Evolutionary conservation across 2,113 vertebrate genomes (phyloP).

Genomic region (Lophotis ruficrista): DNA sequence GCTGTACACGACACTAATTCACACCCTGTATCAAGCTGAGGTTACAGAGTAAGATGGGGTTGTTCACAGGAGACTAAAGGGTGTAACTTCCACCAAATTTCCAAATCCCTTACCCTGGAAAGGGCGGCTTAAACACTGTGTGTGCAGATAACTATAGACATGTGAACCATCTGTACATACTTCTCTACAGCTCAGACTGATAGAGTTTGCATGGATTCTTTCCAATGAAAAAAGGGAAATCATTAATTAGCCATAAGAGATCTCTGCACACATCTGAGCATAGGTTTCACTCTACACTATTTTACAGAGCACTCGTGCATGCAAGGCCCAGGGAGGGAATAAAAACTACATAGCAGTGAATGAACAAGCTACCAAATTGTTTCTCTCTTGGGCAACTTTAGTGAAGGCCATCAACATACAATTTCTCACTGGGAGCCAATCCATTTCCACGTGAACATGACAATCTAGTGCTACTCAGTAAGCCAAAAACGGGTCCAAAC

Average conservation of each 20-base stretch:
- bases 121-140: neutral
- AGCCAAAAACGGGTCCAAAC: neutral
- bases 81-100: neutral
- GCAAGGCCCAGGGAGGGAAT: neutral
- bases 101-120: neutral
- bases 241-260: neutral
- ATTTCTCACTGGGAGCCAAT: neutral
- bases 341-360: neutral
- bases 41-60: neutral
- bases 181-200: neutral
- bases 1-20: neutral
- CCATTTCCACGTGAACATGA: accelerated
- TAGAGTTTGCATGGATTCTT: neutral
- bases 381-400: neutral
- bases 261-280: neutral
- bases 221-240: neutral
- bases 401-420: neutral
- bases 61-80: neutral
- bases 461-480: accelerated
- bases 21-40: neutral
- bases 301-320: neutral
- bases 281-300: neutral
- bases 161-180: neutral
- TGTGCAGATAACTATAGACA: neutral
- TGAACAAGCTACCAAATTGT: neutral